These are phyloP conservation scores for Chironomus tentans DNA, from an alignment of 2,888 invertebrate species.

Conservation along the genomic window DNA sequence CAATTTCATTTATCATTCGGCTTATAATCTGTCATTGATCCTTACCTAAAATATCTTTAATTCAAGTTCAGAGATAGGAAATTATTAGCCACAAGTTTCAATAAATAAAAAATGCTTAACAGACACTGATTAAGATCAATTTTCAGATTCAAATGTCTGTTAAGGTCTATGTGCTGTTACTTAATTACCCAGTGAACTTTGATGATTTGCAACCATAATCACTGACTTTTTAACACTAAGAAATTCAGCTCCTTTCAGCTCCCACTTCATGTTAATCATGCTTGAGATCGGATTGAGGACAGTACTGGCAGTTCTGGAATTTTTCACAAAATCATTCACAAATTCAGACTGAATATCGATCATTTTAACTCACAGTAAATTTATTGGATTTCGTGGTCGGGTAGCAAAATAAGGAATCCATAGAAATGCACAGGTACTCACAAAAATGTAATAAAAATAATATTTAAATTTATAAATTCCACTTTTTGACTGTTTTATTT, in stretches of 20 bases:
- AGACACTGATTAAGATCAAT: too few relatives aligned
- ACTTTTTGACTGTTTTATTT: background rate
- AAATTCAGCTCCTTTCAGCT: constrained; percentile 65
- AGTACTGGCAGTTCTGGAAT: background rate
- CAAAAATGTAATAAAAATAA: background rate
- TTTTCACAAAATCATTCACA: background rate
- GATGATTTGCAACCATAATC: constrained; percentile 86
- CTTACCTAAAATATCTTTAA: constrained; percentile 72
- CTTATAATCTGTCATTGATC: constrained; percentile 48
- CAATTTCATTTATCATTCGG: background rate
- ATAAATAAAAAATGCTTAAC: too few relatives aligned
- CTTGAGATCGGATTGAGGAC: background rate
- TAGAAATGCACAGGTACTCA: background rate
- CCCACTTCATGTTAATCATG: constrained; percentile 70
- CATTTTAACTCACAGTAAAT: background rate
- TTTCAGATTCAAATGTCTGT: too few relatives aligned
- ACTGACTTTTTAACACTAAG: constrained; percentile 70
- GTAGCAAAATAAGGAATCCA: background rate
- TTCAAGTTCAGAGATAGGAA: too few relatives aligned
- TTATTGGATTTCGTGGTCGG: background rate
- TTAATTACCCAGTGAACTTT: constrained; percentile 87
- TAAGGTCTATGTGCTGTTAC: constrained; percentile 30
- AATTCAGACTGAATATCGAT: background rate
- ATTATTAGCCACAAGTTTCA: too few relatives aligned
- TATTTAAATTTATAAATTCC: background rate